phyloP scores from a whole-genome alignment of 2,888 invertebrate species.

The Gnatocerus cornutus region DNA sequence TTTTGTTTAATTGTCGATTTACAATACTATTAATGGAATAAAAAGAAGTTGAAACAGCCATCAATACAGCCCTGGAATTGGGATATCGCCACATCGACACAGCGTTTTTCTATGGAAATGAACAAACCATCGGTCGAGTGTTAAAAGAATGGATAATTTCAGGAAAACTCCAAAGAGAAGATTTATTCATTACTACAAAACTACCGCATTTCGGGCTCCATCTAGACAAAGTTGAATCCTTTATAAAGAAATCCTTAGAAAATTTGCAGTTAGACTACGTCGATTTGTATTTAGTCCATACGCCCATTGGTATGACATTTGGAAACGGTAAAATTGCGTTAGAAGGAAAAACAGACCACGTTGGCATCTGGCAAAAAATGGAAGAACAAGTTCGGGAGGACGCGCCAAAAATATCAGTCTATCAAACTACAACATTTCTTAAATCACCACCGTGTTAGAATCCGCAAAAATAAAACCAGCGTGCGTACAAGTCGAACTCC shows the following conservation, averaged over 20 bases:
- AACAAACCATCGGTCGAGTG: conserved; percentile 81
- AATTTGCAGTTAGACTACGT: conserved; percentile 59
- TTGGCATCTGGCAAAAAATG: conserved; percentile 75
- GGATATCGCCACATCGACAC: conserved; percentile 90
- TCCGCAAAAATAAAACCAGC: conserved; percentile 76
- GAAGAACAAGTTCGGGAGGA: conserved; percentile 78
- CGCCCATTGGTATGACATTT: conserved; percentile 56
- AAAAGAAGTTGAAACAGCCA: conserved; percentile 76
- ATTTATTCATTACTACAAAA: conserved; percentile 88
- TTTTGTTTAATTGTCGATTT: not conserved
- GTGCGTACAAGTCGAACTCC: conserved; percentile 79
- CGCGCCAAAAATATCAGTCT: conserved; percentile 83
- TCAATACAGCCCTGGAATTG: conserved; percentile 80
- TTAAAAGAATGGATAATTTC: conserved; percentile 80
- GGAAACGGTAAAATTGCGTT: conserved; percentile 22
- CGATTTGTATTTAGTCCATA: conserved; percentile 61
- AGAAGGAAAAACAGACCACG: conserved; percentile 64
- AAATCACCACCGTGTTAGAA: conserved; percentile 78
- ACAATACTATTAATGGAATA: too few species aligned
- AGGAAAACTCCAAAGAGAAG: conserved; percentile 80
- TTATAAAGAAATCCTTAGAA: conserved; percentile 56
- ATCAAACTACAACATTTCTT: conserved; percentile 84
- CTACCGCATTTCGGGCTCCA: conserved; percentile 78
- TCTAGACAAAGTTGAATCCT: conserved; percentile 69
- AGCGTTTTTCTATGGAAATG: conserved; percentile 84